phyloP scores from a whole-genome alignment of 2,888 invertebrate genomes.

The Amorpha juglandis region DNA sequence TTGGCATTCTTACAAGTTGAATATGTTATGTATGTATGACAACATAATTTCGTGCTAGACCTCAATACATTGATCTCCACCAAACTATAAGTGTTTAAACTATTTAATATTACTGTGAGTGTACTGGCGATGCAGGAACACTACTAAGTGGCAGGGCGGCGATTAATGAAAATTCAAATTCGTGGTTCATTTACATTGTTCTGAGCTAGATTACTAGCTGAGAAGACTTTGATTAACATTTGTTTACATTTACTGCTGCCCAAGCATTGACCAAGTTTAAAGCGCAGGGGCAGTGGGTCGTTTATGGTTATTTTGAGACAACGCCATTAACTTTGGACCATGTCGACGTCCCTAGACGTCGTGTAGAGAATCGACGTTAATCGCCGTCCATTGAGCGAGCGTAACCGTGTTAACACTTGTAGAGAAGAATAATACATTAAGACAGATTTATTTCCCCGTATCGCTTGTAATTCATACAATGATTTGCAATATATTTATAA shows the following conservation, averaged over 20 bases:
- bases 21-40: neutral
- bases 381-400: slow-evolving; percentile 27
- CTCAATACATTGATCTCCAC: no score
- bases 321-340: neutral
- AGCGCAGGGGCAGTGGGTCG: neutral
- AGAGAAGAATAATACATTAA: slow-evolving; percentile 39
- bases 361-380: neutral
- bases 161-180: slow-evolving; percentile 1
- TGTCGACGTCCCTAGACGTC: neutral
- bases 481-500: slow-evolving; percentile 55
- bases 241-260: neutral
- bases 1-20: no score
- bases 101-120: neutral
- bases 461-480: slow-evolving; percentile 62
- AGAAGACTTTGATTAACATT: neutral
- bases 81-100: no score
- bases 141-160: slow-evolving; percentile 3
- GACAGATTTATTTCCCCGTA: slow-evolving; percentile 46
- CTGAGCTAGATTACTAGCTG: neutral
- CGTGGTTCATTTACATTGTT: neutral
- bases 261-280: slow-evolving; percentile 20
- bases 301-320: neutral
- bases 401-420: slow-evolving; percentile 39
- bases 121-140: slow-evolving; percentile 8
- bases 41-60: neutral